Base-by-base conservation (phyloP, 2,797 vertebrate genomes). In the Chelon auratus region DNA sequence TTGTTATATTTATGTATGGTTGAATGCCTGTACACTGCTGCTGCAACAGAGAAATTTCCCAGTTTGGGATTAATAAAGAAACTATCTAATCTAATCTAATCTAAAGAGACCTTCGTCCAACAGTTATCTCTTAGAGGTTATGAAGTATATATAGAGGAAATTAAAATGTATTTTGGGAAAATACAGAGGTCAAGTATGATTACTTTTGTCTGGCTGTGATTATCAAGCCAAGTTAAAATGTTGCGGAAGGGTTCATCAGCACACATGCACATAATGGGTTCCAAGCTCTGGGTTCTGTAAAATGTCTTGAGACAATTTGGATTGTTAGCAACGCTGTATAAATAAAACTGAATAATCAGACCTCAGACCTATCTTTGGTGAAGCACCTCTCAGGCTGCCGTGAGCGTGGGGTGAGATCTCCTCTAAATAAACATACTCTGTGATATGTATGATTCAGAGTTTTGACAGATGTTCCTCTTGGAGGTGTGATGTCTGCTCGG, bases 381-480 rank as follows among this genome's bases (percentile, higher is more conserved):
- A 76, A 86, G 80, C 69, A 77, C 72, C 43, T 82, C 82, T 83
- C 74, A 50, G 77, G 68, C 87, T 78, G 85, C 80, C 82, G 50
- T 60, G 52, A 81, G 80, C 65, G 77, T 77, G 76, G 83, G 83
- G 78, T 52, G 77, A 82, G 55, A 57, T 80, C 79, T 79, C 59
- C 71, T 78, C 67, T 76, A 84, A 82, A 84, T 73, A 86, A 75
- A 87, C 77, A 75, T 20, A 69, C 68, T 63, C 67, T 24, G 74
- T 26, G 43, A 68, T 77, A 60, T 75, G 73, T 68, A 83, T 84
- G 76, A 85, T 71, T 89, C 88, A 84, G 78, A 69, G 72, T 84
- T 84, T 72, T 85, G 83, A 85, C 84, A 90, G 89, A 88, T 81
- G 87, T 88, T 89, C 64, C 72, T 78, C 63, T 69, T 52, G 50